Conservation (phyloP, 2,888 invertebrate genomes). For the Lithosia quadra region DNA sequence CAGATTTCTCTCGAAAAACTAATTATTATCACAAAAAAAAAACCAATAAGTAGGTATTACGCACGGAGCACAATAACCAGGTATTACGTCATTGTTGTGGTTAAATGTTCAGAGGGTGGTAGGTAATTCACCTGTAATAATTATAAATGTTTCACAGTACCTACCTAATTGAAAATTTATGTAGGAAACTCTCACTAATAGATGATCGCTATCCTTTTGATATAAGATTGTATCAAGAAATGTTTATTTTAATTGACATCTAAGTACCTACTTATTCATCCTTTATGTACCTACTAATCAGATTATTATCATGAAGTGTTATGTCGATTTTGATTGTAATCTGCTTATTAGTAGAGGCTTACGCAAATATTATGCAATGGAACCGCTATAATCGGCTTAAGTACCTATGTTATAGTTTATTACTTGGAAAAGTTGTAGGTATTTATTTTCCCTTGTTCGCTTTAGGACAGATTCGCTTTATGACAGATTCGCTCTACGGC, state of each 20-base stretch:
- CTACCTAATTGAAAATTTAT: background rate
- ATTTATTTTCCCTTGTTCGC: background rate
- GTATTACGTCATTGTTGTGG: too few relatives aligned
- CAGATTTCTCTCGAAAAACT: too few relatives aligned
- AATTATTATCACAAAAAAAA: too few relatives aligned
- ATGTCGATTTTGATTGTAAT: background rate
- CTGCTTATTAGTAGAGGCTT: background rate
- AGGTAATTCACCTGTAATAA: background rate
- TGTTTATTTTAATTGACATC: background rate
- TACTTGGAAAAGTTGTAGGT: background rate
- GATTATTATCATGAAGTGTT: background rate
- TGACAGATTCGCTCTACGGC: too few relatives aligned
- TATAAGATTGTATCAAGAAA: background rate
- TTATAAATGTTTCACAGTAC: background rate
- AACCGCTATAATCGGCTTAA: background rate
- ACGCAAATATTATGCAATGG: background rate
- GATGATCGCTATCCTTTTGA: constrained; percentile 3
- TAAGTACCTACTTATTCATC: constrained; percentile 4
- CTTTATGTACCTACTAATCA: background rate
- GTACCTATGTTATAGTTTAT: background rate
- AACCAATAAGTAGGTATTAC: too few relatives aligned
- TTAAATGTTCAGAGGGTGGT: too few relatives aligned
- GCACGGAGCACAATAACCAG: too few relatives aligned
- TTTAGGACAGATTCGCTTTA: too few relatives aligned
- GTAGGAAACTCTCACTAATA: constrained; percentile 3